These are phyloP conservation scores for Hemibagrus wyckioides DNA, from an alignment of 2,113 vertebrate genomes.

Conservation along the genomic window DNA sequence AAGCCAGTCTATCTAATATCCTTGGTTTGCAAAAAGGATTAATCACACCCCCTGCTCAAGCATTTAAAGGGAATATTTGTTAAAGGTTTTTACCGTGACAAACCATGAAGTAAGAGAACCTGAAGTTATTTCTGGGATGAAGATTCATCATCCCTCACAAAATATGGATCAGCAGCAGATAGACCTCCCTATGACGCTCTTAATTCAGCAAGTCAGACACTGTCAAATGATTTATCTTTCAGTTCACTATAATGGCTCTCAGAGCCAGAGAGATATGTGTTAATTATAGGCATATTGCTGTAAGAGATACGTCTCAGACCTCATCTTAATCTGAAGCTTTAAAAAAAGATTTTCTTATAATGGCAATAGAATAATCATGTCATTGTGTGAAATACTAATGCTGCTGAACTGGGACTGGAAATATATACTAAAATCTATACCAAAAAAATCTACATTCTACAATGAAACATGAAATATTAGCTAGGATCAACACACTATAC, in stretches of 20 bases:
- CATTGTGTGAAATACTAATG: not conserved
- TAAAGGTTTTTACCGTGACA: not conserved
- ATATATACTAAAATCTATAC: not conserved
- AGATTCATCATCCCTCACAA: not conserved
- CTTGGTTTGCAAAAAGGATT: not conserved
- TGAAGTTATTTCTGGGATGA: not conserved
- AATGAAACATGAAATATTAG: not conserved
- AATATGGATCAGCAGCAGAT: not conserved
- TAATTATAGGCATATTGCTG: not conserved
- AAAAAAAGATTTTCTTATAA: not conserved
- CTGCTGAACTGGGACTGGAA: not conserved
- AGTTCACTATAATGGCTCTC: constrained; percentile 1
- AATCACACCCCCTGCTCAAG: not conserved
- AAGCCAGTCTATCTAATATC: not conserved
- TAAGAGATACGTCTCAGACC: not conserved
- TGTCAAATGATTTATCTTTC: not conserved
- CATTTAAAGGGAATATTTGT: not conserved
- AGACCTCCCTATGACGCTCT: not conserved
- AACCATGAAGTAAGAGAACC: not conserved
- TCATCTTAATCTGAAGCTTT: not conserved
- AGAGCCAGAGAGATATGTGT: not conserved
- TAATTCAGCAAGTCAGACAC: not conserved
- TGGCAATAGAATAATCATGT: not conserved
- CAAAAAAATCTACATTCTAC: not conserved
- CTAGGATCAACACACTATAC: not conserved